A percentile compares a stretch with the other conserved stretches of the same genome.
Conservation (phyloP, 64 coral and sea anemone species). For the Montipora cactus region DNA sequence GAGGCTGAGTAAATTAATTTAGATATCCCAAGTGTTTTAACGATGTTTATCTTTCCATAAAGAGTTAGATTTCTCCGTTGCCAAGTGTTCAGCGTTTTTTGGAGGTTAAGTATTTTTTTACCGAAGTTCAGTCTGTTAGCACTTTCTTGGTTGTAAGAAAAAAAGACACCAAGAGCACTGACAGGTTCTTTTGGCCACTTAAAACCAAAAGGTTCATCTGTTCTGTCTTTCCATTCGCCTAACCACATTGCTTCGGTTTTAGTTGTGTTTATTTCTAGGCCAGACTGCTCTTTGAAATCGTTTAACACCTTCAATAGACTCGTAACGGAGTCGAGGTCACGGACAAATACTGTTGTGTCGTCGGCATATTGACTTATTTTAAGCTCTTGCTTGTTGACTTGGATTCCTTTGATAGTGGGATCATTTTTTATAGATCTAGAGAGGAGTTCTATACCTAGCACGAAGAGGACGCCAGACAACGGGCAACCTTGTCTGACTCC, state of each 20-base stretch:
- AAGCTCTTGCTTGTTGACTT: not conserved
- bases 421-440: constrained; percentile 4
- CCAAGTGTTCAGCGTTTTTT: no score
- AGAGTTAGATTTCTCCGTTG: no score
- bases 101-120: no score
- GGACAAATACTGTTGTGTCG: constrained; percentile 20
- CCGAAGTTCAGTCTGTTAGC: no score
- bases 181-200: not conserved
- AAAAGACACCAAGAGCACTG: no score
- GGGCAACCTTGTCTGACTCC: no score
- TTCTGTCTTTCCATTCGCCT: not conserved
- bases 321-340: no score
- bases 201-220: not conserved
- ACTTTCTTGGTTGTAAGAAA: no score
- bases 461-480: no score
- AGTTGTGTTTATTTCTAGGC: not conserved
- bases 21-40: no score
- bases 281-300: not conserved
- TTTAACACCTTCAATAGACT: not conserved
- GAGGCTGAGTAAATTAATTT: no score
- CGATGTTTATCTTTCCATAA: no score
- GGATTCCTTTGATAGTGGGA: constrained; percentile 7
- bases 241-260: constrained; percentile 23
- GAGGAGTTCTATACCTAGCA: not conserved
- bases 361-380: constrained; percentile 22